A percentile compares a stretch with the other conserved stretches of the same genome.
phyloP scores from a whole-genome alignment of 2,797 vertebrate species.

The Buceros bicornis region DNA sequence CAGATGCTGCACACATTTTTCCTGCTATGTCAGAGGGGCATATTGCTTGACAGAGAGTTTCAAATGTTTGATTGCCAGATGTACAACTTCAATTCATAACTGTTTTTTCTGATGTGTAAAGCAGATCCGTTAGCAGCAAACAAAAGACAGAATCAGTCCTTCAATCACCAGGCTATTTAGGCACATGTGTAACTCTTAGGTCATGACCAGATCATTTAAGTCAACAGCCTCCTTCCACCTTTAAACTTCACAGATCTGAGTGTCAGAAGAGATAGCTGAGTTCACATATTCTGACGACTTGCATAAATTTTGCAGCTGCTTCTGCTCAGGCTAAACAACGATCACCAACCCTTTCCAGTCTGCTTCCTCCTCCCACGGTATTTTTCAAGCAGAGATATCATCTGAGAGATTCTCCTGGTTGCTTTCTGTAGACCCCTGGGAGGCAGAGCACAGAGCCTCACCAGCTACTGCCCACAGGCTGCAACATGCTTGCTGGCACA shows the following conservation, averaged over 20 bases:
- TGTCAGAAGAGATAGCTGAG: background rate
- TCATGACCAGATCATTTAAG: background rate
- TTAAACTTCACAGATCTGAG: background rate
- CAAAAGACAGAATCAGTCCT: background rate
- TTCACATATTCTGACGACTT: background rate
- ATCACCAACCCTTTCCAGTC: background rate
- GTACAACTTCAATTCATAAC: background rate
- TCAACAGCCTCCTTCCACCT: background rate
- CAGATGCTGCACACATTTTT: background rate
- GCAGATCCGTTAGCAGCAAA: background rate
- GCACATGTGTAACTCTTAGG: background rate
- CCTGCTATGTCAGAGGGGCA: background rate
- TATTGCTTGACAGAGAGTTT: background rate
- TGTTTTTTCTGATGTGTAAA: background rate
- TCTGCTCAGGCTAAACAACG: background rate
- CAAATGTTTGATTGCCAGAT: background rate
- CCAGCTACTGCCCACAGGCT: background rate
- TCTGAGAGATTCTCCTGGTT: background rate
- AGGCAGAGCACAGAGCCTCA: background rate
- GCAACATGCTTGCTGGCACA: accelerated
- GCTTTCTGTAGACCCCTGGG: background rate
- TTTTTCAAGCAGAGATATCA: background rate
- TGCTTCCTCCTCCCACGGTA: accelerated
- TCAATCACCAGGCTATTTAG: background rate
- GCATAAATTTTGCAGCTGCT: background rate